phyloP scores from a whole-genome alignment of 1,140 invertebrate species.

The Glomeris maerens region DNA sequence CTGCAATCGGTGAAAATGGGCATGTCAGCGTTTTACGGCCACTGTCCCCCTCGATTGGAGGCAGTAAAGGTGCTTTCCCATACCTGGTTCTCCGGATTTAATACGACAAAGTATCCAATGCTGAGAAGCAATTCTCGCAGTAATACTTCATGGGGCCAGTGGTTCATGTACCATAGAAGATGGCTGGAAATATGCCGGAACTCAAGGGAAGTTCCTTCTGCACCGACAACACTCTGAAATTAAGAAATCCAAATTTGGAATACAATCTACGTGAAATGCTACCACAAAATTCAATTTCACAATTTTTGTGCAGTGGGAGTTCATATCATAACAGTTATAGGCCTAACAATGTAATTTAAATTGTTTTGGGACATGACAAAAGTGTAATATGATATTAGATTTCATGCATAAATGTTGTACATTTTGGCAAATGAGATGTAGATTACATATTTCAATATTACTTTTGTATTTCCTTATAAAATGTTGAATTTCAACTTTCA shows the following conservation, averaged over 20 bases:
- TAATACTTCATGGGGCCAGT: conserved; percentile 35
- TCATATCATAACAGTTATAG: neutral
- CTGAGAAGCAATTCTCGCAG: conserved; percentile 59
- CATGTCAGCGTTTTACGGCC: neutral
- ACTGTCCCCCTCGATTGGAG: neutral
- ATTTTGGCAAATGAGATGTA: conserved; percentile 5
- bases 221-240: conserved; percentile 61
- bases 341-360: neutral
- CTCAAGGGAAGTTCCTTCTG: conserved; percentile 69
- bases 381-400: neutral
- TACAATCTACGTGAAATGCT: too few species aligned
- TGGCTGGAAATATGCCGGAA: conserved; percentile 75
- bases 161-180: conserved; percentile 61
- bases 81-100: conserved; percentile 70
- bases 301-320: neutral
- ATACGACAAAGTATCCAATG: conserved; percentile 65
- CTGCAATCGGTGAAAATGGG: conserved; percentile 28
- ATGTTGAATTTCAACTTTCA: too few species aligned
- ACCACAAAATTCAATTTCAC: conserved; percentile 17
- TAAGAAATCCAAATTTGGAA: too few species aligned
- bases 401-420: too few species aligned
- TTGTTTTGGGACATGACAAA: neutral
- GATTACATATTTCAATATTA: neutral
- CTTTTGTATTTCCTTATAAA: neutral
- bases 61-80: conserved; percentile 6